Conservation (phyloP, 2,888 invertebrate genomes). For the Axea sp. region DNA sequence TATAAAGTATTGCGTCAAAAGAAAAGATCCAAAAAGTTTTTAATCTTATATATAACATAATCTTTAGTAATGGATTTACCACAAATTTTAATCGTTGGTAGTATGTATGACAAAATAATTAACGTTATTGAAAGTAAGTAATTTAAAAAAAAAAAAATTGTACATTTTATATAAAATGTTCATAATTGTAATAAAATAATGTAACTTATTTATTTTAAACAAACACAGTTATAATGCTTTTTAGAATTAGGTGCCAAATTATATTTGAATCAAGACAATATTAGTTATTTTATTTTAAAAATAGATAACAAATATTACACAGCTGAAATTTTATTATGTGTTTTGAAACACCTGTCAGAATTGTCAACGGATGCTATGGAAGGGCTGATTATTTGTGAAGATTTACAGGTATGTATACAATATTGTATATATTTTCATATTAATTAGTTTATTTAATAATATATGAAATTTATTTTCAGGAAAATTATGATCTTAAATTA, state of each 20-base stretch:
- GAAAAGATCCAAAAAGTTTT: too few relatives aligned
- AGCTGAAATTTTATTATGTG: slow-evolving; percentile 82
- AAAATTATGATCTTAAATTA: slow-evolving; percentile 66
- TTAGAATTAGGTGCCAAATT: slow-evolving; percentile 73
- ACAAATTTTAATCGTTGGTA: slow-evolving; percentile 71
- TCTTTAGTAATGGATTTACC: slow-evolving; percentile 73
- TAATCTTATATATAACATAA: too few relatives aligned
- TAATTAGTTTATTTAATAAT: slow-evolving; percentile 51
- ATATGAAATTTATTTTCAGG: too few relatives aligned
- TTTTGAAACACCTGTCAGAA: slow-evolving; percentile 80
- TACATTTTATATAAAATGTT: neutral
- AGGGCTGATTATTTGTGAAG: slow-evolving; percentile 84
- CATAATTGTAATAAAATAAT: neutral
- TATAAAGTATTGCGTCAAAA: neutral
- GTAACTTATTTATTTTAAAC: neutral
- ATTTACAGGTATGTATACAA: slow-evolving; percentile 81
- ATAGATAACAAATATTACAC: slow-evolving; percentile 88
- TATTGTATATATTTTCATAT: too few relatives aligned
- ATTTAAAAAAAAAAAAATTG: neutral
- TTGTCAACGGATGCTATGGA: slow-evolving; percentile 81
- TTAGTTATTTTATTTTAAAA: slow-evolving; percentile 80
- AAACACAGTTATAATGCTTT: neutral
- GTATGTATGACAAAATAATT: slow-evolving; percentile 43
- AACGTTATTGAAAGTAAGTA: slow-evolving; percentile 71
- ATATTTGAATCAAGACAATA: slow-evolving; percentile 69